Evolutionary conservation across 2,888 invertebrate genomes (phyloP), one percentile per base, ranked within the genome.

Genomic region (Drosophila neotestacea): DNA sequence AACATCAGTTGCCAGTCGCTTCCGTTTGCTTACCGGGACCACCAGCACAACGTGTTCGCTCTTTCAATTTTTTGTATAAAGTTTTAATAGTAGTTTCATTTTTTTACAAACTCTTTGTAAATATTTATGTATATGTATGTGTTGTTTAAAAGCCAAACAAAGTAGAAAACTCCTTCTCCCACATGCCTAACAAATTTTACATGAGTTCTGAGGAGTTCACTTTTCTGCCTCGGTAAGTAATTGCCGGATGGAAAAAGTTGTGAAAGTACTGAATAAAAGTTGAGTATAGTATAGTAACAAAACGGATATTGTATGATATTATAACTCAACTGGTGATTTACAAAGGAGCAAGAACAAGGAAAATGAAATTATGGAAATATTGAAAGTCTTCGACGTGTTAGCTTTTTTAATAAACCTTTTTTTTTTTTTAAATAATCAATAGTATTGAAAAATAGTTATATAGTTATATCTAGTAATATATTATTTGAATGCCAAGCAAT

Each of bases 151-250:
- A 10, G 34, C 22, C 32, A 16, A 32, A 22, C 34, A 50, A 36
- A 36, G 11, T 36, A 47, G 28, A 47, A 32, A 56, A 50, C 16
- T 50, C 22, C 38, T 50, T 27, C 38, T n/a, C 7, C 27, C 10
- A 28, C 32, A 42, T 59, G 30, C 47, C 36, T 16, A 59, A 22
- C 11, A 48, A 60, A 41, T 73, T 77, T 70, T 86, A 77, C 82
- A 90, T 90, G 90, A 85, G 78, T 79, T 83, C 90, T 66, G 90
- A 90, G 81, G 90, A 90, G 83, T 89, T 90, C 73, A 90, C 90
- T 56, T 90, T 90, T 81, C 80, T 90, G 77, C 90, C 90, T 65
- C 90, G 90, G 90, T 90, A 70, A 89, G 90, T 83, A 56, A 51
- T 46, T 50, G 30, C 6, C 44, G 16, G 10, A 38, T 36, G 28